These are phyloP conservation scores for Galbula dea DNA, from an alignment of 2,113 vertebrate species.

Conservation along the genomic window DNA sequence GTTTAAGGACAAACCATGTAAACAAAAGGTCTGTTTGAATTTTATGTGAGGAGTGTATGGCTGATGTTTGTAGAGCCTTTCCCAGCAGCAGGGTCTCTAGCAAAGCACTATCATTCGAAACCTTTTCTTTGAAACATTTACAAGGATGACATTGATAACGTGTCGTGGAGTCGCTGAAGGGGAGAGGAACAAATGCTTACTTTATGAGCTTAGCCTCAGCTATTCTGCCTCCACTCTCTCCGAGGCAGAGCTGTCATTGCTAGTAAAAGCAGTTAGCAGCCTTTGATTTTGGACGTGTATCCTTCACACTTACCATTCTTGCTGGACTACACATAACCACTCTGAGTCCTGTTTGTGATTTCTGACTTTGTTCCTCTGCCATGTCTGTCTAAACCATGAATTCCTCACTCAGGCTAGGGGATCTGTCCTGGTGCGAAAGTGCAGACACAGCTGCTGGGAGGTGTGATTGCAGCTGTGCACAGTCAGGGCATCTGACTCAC, in stretches of 20 bases:
- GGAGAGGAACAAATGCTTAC: not conserved
- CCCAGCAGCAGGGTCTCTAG: not conserved
- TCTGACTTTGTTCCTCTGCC: not conserved
- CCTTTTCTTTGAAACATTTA: not conserved
- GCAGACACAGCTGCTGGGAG: not conserved
- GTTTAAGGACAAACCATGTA: not conserved
- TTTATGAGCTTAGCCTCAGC: not conserved
- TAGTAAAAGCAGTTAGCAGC: not conserved
- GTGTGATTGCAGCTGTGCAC: not conserved
- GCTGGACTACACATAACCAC: not conserved
- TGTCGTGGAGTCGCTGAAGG: not conserved
- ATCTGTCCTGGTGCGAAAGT: not conserved
- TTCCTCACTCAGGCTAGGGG: not conserved
- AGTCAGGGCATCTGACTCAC: not conserved
- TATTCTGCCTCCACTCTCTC: not conserved
- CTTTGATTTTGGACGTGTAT: not conserved
- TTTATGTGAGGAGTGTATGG: not conserved
- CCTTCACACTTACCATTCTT: not conserved
- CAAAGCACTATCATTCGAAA: not conserved
- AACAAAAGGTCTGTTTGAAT: not conserved
- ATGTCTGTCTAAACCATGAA: not conserved
- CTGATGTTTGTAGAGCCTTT: constrained; percentile 6
- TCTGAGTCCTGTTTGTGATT: not conserved
- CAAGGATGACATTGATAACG: not conserved
- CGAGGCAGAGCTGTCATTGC: not conserved